These are phyloP conservation scores for Drosophila tsacasi DNA, from an alignment of 1,140 invertebrate genomes.

Conservation along the genomic window DNA sequence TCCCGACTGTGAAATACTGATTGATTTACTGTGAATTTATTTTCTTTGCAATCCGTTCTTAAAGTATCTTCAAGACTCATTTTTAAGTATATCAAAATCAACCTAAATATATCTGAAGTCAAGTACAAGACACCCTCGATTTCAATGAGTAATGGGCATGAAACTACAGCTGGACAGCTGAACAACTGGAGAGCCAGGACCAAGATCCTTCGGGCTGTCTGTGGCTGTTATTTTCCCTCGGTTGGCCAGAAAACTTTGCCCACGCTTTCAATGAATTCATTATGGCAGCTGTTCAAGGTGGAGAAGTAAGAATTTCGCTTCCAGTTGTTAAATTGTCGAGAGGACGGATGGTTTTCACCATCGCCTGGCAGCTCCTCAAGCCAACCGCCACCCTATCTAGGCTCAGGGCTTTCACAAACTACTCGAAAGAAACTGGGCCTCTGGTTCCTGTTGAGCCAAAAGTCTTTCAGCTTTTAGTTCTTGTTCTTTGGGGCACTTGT, in stretches of 20 bases:
- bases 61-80: too few relatives aligned
- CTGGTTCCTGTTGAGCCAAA: slow-evolving; percentile 54
- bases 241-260: slow-evolving; percentile 52
- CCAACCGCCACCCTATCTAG: slow-evolving; percentile 16
- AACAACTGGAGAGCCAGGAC: slow-evolving; percentile 27
- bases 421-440: slow-evolving; percentile 53
- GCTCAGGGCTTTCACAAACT: slow-evolving; percentile 44
- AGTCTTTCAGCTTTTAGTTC: slow-evolving; percentile 28
- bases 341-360: slow-evolving; percentile 7
- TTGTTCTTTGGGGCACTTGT: slow-evolving; percentile 55
- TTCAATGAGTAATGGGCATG: not conserved
- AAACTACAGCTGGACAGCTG: not conserved
- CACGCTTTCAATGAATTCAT: slow-evolving; percentile 75
- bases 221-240: slow-evolving; percentile 32
- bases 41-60: not conserved
- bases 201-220: slow-evolving; percentile 40
- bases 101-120: not conserved
- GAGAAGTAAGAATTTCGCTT: slow-evolving; percentile 60
- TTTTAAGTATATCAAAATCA: not conserved
- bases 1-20: not conserved
- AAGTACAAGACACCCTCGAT: not conserved
- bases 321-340: slow-evolving; percentile 71
- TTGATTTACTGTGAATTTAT: not conserved
- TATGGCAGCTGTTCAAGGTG: slow-evolving; percentile 57
- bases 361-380: slow-evolving; percentile 7